Evolutionary conservation across 1,140 invertebrate genomes (phyloP), one percentile per base, ranked within the genome.

Genomic region (Drosophila kanapiae): DNA sequence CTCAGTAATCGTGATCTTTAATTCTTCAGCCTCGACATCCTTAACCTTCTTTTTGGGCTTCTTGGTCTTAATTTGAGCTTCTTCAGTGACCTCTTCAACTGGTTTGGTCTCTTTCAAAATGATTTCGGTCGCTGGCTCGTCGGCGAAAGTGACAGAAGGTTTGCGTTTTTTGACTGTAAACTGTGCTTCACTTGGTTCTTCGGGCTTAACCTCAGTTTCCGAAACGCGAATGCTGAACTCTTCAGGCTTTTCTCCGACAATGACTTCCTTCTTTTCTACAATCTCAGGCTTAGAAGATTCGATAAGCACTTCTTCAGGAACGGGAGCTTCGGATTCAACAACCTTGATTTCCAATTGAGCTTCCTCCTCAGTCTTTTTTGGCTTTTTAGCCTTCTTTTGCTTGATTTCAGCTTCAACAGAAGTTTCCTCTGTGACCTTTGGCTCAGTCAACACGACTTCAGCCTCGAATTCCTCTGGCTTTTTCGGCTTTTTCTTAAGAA

Each of bases 331-430:
- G 29, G 53, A 62, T 43, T 92, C 91, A 7, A 76, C 64, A 51
- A 92, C 68, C 63, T 91, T 82, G 13, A 92, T 80, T 59, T 91
- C 78, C 1, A 81, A 58, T 40, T 51, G 59, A 49, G 68, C 63
- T 58, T 81, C 94, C 65, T 92, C 91, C 65, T 91, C 91, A 31
- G 81, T 54, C 31, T 92, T 93, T 72, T 93, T 93, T 6, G 93
- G 93, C 51, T 93, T 93, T 75, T 93, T 93, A n/a, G 48, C 91
- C 68, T 87, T 93, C 63, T 92, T 92, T 14, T 68, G 69, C 14
- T 88, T 91, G 3, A 91, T 62, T 58, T 80, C 67, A 23, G 82
- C 68, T 83, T 91, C 81, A 13, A 93, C 93, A 31, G 88, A 59
- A 18, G 67, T 54, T 57, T 93, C 82, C 59, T 93, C 91, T 6